These are phyloP conservation scores for Archips crataeganus DNA, from an alignment of 2,888 invertebrate genomes.

Conservation along the genomic window DNA sequence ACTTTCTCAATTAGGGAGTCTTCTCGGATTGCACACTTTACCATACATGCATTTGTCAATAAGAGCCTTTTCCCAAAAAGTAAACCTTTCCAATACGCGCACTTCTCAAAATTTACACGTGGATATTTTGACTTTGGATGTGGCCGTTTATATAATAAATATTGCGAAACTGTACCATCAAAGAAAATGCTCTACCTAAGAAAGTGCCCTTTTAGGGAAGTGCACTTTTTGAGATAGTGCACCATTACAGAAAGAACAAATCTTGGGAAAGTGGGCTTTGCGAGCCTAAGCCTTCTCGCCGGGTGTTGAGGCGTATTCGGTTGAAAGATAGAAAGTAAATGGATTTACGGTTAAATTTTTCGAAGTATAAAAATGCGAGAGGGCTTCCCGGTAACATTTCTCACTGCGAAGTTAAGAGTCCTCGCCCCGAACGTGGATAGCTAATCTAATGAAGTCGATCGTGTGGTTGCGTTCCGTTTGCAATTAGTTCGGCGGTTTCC, in stretches of 20 bases:
- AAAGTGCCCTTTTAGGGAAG: too few relatives aligned
- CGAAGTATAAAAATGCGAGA: slow-evolving; percentile 39
- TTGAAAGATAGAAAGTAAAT: slow-evolving; percentile 25
- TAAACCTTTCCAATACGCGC: too few relatives aligned
- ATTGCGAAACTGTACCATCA: not conserved
- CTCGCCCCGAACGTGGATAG: slow-evolving; percentile 49
- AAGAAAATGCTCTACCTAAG: too few relatives aligned
- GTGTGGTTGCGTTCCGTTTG: slow-evolving; percentile 59
- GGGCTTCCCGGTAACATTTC: slow-evolving; percentile 39
- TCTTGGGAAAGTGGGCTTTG: too few relatives aligned
- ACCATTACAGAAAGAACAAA: too few relatives aligned
- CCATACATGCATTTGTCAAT: too few relatives aligned
- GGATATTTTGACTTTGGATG: too few relatives aligned
- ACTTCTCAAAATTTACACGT: too few relatives aligned
- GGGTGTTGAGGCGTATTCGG: not conserved
- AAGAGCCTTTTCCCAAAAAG: too few relatives aligned
- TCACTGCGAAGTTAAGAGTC: slow-evolving; percentile 34
- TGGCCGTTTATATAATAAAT: slow-evolving; percentile 22
- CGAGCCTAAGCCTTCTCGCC: not conserved
- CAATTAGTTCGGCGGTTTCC: slow-evolving; percentile 68
- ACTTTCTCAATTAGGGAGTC: too few relatives aligned
- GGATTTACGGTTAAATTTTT: slow-evolving; percentile 24
- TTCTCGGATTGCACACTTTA: too few relatives aligned
- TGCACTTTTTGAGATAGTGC: too few relatives aligned
- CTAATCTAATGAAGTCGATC: slow-evolving; percentile 63